Evolutionary conservation across 1,140 invertebrate species (phyloP).

Genomic region (Subanguina moxae): DNA sequence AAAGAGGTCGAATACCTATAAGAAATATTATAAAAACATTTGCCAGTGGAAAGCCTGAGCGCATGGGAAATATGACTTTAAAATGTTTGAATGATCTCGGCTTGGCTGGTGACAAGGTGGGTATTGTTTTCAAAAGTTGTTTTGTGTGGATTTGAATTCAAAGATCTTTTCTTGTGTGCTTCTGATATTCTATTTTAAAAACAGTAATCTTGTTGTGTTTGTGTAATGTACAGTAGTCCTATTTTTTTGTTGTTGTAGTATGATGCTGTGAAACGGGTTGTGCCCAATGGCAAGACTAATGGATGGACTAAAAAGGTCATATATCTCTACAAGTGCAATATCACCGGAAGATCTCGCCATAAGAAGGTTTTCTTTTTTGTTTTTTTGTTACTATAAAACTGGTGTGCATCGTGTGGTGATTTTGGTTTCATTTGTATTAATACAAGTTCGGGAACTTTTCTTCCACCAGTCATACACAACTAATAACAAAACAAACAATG

Average conservation of each 20-base stretch:
- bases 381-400: neutral
- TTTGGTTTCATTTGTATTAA: too few species aligned
- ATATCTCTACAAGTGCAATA: constrained; percentile 44
- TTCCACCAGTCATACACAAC: too few species aligned
- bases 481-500: too few species aligned
- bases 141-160: neutral
- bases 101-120: constrained; percentile 86
- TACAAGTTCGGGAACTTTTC: too few species aligned
- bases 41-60: constrained; percentile 90
- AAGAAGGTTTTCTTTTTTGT: constrained; percentile 28
- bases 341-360: constrained; percentile 42
- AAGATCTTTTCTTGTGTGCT: neutral
- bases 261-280: constrained; percentile 11
- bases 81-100: constrained; percentile 88
- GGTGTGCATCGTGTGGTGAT: too few species aligned
- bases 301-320: constrained; percentile 37
- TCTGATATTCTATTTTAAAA: constrained; percentile 6
- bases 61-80: constrained; percentile 74
- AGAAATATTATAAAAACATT: constrained; percentile 94
- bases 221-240: constrained; percentile 34
- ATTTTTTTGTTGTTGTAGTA: constrained; percentile 17
- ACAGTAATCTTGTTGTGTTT: constrained; percentile 16
- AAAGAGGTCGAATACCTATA: constrained; percentile 89
- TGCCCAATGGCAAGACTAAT: constrained; percentile 33
- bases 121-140: constrained; percentile 9